phyloP scores from a whole-genome alignment of 2,113 vertebrate genomes.

The Notothenia rossii region DNA sequence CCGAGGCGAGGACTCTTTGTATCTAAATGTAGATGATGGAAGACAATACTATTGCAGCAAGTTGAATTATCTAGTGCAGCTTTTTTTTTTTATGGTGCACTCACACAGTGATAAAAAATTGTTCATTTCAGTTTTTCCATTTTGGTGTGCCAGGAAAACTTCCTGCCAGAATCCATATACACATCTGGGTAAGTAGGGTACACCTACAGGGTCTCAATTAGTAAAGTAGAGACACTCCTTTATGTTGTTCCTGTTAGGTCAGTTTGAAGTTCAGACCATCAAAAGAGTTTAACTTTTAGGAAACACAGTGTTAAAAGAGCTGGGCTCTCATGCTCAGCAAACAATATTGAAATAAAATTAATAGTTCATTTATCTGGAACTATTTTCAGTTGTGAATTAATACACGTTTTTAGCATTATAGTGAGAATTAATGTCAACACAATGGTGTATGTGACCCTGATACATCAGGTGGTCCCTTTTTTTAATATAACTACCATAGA shows the following conservation, averaged over 20 bases:
- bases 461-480: no score
- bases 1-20: neutral
- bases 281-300: neutral
- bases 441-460: neutral
- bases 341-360: neutral
- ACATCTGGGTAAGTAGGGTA: slow-evolving; percentile 54
- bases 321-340: neutral
- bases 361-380: neutral
- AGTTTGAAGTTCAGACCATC: slow-evolving; percentile 7
- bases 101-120: neutral
- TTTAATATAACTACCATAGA: no score
- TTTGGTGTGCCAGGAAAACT: slow-evolving; percentile 25
- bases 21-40: neutral
- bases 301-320: neutral
- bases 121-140: slow-evolving; percentile 2
- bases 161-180: slow-evolving; percentile 29
- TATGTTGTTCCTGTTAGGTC: slow-evolving; percentile 27
- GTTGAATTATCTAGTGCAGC: neutral
- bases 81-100: neutral
- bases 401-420: neutral
- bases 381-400: neutral
- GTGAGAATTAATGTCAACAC: neutral
- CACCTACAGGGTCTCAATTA: slow-evolving; percentile 70
- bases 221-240: slow-evolving; percentile 41
- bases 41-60: neutral